Percentiles rank a stretch among this genome's conserved stretches.
Evolutionary conservation across 2,113 vertebrate genomes (phyloP).

Genomic region (Bombycilla garrulus): DNA sequence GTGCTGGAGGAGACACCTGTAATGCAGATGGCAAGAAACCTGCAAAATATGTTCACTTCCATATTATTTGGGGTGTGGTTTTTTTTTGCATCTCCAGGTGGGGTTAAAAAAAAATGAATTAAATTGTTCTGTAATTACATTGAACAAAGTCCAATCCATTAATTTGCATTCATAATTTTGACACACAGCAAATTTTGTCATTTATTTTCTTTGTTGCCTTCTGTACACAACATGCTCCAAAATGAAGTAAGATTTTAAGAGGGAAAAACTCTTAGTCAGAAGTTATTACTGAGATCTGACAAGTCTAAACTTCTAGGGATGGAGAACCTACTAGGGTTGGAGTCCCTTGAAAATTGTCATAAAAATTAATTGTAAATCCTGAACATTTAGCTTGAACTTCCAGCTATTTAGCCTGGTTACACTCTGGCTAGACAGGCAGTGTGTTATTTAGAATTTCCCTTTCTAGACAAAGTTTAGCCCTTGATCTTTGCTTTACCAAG

Average conservation of each 20-base stretch:
- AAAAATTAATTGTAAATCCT: background rate
- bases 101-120: background rate
- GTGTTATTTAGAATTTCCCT: background rate
- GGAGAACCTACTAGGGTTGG: background rate
- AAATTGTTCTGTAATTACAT: background rate
- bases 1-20: constrained; percentile 1
- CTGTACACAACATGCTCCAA: background rate
- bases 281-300: background rate
- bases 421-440: background rate
- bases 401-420: background rate
- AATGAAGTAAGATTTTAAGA: background rate
- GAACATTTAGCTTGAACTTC: background rate
- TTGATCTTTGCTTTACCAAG: constrained; percentile 37
- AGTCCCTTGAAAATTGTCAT: background rate
- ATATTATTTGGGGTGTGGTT: background rate
- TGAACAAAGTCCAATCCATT: background rate
- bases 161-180: background rate
- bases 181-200: background rate
- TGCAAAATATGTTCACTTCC: background rate
- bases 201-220: background rate
- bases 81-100: background rate
- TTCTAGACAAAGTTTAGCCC: background rate
- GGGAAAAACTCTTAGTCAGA: background rate
- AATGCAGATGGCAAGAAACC: background rate
- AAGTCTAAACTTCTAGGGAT: background rate